Evolutionary conservation across 2,113 vertebrate species (phyloP).

Genomic region (Ibidorhyncha struthersii): DNA sequence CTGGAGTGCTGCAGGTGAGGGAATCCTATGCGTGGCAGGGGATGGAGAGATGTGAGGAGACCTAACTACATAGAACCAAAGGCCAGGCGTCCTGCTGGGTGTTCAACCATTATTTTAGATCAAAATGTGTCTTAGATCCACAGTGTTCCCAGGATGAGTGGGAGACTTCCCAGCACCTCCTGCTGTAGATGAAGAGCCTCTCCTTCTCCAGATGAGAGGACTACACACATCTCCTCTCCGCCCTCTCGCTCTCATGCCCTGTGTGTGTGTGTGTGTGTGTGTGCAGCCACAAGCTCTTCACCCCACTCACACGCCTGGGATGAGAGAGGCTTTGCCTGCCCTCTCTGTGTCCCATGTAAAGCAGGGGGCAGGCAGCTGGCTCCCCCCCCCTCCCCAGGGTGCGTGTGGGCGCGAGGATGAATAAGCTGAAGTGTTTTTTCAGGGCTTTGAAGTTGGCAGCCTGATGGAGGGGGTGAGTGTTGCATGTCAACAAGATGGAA

Average conservation of each 20-base stretch:
- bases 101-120: not conserved
- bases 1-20: not conserved
- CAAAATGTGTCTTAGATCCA: not conserved
- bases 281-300: not conserved
- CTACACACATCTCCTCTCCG: not conserved
- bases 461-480: not conserved
- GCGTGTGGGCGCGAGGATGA: not conserved
- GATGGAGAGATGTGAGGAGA: not conserved
- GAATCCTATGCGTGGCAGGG: not conserved
- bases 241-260: not conserved
- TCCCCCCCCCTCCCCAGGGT: not conserved
- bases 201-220: not conserved
- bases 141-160: not conserved
- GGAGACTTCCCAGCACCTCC: not conserved
- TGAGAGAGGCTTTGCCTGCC: not conserved
- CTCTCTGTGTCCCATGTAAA: not conserved
- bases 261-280: not conserved
- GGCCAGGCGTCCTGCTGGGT: not conserved
- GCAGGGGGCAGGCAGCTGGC: not conserved
- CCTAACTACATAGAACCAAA: not conserved
- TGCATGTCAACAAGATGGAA: conserved; percentile 4
- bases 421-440: conserved; percentile 21
- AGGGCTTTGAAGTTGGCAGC: conserved; percentile 47
- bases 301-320: not conserved
- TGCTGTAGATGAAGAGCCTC: not conserved